These are phyloP conservation scores for Amazonetta brasiliensis DNA, from an alignment of 2,797 vertebrate genomes.

Conservation along the genomic window DNA sequence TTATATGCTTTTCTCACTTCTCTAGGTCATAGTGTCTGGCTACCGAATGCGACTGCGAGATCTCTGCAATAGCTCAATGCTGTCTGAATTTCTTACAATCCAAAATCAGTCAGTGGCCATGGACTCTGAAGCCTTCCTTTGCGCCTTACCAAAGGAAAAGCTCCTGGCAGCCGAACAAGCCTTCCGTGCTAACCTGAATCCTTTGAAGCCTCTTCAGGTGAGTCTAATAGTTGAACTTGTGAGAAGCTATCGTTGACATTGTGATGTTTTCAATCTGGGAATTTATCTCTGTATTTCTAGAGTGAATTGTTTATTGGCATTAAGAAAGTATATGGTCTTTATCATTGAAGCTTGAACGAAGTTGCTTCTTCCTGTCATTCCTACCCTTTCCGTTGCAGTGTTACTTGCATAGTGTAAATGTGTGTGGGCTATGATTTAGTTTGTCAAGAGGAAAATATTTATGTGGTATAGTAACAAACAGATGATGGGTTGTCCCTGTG, in stretches of 20 bases:
- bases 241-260: neutral
- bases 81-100: slow-evolving; percentile 83
- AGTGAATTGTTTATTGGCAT: neutral
- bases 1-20: neutral
- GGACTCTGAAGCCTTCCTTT: slow-evolving; percentile 80
- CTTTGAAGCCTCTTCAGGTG: slow-evolving; percentile 90
- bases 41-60: slow-evolving; percentile 85
- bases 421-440: neutral
- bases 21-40: slow-evolving; percentile 88
- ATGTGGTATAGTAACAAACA: neutral
- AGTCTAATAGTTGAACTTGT: slow-evolving; percentile 30
- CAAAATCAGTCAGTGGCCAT: slow-evolving; percentile 62
- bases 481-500: neutral
- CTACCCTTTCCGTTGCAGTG: neutral
- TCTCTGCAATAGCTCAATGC: slow-evolving; percentile 83
- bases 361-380: neutral
- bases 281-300: neutral
- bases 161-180: slow-evolving; percentile 80
- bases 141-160: slow-evolving; percentile 78
- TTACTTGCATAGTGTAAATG: neutral
- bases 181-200: slow-evolving; percentile 87
- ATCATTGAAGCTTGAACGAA: neutral
- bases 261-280: neutral
- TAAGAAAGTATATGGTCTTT: neutral
- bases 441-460: neutral